Evolutionary conservation across 92 coral and sea anemone genomes (phyloP), one percentile per base, ranked within the genome.

Genomic region (Phenganax marumi): DNA sequence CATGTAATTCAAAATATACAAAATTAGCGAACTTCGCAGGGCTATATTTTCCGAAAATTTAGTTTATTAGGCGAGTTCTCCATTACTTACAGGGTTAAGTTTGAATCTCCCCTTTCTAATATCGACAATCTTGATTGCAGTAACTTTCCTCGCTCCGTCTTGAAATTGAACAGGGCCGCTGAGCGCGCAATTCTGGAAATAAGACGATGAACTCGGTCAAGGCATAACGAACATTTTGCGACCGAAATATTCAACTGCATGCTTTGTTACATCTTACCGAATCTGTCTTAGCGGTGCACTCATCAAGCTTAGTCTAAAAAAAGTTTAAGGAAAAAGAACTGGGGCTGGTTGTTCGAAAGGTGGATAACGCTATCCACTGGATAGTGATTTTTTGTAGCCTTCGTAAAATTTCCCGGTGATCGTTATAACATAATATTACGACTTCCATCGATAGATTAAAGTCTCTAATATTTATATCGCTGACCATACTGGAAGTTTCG

Each of bases 71-170:
- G 63, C 21, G 16, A 39, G 7, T 63, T 12, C 12, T 70, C 18
- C 8, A 48, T 50, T 12, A 54, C 68, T 76, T 56, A 74, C 79
- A 19, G 18, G 7, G 9, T 52, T 52, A 52, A 74, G 51, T 14
- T 23, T 21, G 39, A 23, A 48, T 11, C 6, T 73, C 22, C 61
- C 68, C 50, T 12, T 23, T 11, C 57, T 8, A 19, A 76, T 76
- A 12, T 76, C 81, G 10, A 76, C 81, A 54, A 76, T 43, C 26
- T 56, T 76, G 3, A 76, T 54, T 25, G 54, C 68, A 10, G 55
- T 24, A 3, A 55, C 25, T 47, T 26, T 25, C 54, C 81, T 54
- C 8, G 81, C 19, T n/a, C 68, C 52, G 22, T 76, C 57, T 58
- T 12, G 12, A 22, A 76, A 76, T 24, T 76, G 11, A 43, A 54